Base-by-base conservation (phyloP, 1,140 invertebrate species). In the Hylyphantes graminicola region DNA sequence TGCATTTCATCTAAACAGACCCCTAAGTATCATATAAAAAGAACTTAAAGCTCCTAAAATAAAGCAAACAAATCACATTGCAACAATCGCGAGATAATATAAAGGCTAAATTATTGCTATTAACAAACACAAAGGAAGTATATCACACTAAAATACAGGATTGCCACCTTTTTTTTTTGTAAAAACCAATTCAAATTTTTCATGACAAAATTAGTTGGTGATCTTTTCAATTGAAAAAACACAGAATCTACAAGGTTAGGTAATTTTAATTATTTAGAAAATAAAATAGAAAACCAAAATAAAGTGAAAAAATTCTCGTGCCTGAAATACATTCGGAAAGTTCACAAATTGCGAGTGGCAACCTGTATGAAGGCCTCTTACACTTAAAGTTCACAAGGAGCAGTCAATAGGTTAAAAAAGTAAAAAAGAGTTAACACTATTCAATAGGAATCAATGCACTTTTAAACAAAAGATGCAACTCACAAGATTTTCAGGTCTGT, bases 251-350 rank as follows among this genome's bases (percentile, higher is more conserved):
- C 13, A 70, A 53, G n/a, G 54, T 53, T 53, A 70, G 54, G 68
- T 50, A 70, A 70, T 53, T n/a, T 11, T 70, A 70, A 70, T 70
- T 51, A 19, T 70, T 53, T 53, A 70, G 48, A 70, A 70, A 70
- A 53, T 70, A 70, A 51, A 53, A 51, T 70, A 17, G 51, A 70
- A 53, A 53, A 70, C 35, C 35, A 70, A 70, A 70, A 7, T 53
- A 21, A 65, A 19, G 17, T 70, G 51, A 53, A 70, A 70, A 70
- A 70, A 51, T 70, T 70, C 67, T 70, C 53, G 50, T 35, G 50
- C 19, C n/a, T 50, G 35, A 35, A 35, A 35, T 2, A 35, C 5
- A 35, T 35, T 35, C 35, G 5, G 35, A 35, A 35, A 35, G 1
- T 35, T 35, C 35, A 35, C 35, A 35, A 35, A 35, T 35, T 35